phyloP scores from a whole-genome alignment of 2,888 invertebrate species.

The Drosophila austrosaltans region DNA sequence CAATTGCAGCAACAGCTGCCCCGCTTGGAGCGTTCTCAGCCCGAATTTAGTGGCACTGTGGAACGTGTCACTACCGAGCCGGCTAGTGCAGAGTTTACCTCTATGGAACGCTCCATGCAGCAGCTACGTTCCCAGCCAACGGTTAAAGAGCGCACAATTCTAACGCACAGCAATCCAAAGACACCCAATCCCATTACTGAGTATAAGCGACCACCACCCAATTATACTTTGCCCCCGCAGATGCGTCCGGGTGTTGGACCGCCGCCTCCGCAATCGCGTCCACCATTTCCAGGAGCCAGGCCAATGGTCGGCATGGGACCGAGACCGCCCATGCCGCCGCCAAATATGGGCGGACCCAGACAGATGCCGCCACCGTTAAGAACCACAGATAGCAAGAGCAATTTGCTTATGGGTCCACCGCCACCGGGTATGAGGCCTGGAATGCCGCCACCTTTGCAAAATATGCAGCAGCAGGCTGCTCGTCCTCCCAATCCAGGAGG shows the following conservation, averaged over 20 bases:
- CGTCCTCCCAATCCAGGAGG: conserved; percentile 65
- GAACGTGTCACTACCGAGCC: conserved; percentile 15
- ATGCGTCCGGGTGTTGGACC: conserved; percentile 79
- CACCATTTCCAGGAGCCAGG: conserved; percentile 74
- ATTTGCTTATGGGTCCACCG: conserved; percentile 79
- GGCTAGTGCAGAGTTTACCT: conserved; percentile 14
- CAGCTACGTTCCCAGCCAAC: conserved; percentile 24
- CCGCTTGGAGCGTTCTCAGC: neutral
- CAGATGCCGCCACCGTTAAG: conserved; percentile 82
- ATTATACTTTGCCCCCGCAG: conserved; percentile 71
- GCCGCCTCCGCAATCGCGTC: conserved; percentile 74
- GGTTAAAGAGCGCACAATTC: conserved; percentile 53
- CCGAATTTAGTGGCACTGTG: conserved; percentile 6
- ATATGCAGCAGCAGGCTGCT: conserved; percentile 76
- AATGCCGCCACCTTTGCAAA: conserved; percentile 62
- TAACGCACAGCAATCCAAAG: conserved; percentile 33
- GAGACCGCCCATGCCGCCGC: conserved; percentile 77
- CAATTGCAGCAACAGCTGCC: neutral
- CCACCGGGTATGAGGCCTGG: conserved; percentile 67
- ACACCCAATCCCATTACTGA: conserved; percentile 37
- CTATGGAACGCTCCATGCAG: conserved; percentile 28
- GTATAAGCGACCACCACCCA: conserved; percentile 43
- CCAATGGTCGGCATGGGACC: conserved; percentile 75
- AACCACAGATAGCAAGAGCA: conserved; percentile 84
- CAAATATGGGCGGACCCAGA: conserved; percentile 68